Evolutionary conservation across 2,888 invertebrate species (phyloP), one percentile per base, ranked within the genome.

Genomic region (Candidula unifasciata): DNA sequence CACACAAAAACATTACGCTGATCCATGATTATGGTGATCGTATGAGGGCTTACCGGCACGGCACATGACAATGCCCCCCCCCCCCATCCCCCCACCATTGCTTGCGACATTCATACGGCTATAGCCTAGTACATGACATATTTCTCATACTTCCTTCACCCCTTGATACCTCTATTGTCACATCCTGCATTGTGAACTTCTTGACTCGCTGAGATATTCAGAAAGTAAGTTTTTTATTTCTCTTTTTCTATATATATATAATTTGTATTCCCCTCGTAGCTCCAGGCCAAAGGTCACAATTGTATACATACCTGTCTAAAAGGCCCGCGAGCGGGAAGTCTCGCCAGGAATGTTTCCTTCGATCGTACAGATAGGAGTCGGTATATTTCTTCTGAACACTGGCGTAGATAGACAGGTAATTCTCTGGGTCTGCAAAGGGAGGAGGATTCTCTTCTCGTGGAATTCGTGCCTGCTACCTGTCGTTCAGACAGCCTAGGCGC

Each of bases 291-390:
- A 79, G 37, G 35, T 68, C 18, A 27, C 66, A 79, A 79, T 68
- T 66, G 78, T 78, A 79, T 79, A 79, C 33, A 79, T 33, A 79
- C 37, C 79, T 79, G 66, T 68, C 79, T 68, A n/a, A 37, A 33
- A 37, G 66, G 5, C 68, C 68, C 30, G 44, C 21, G 35, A 18
- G n/a, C n/a, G 24, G n/a, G n/a, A 44, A 35, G 44, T 13, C 66
- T 0, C 44, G 27, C n/a, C 35, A 33, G 44, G 68, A 79, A 68
- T 79, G 79, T 79, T 79, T 37, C 44, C 68, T 44, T 33, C 44
- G 79, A 79, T 66, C 66, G n/a, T 8, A 44, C 44, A 30, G 79
- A 68, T 79, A 66, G 44, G 68, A 27, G 16, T 18, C 30, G 66
- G 79, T 79, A 44, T 68, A 79, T 68, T 79, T 79, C 52, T n/a